Conservation (phyloP, 2,797 vertebrate species). For the Manis pentadactyla region DNA sequence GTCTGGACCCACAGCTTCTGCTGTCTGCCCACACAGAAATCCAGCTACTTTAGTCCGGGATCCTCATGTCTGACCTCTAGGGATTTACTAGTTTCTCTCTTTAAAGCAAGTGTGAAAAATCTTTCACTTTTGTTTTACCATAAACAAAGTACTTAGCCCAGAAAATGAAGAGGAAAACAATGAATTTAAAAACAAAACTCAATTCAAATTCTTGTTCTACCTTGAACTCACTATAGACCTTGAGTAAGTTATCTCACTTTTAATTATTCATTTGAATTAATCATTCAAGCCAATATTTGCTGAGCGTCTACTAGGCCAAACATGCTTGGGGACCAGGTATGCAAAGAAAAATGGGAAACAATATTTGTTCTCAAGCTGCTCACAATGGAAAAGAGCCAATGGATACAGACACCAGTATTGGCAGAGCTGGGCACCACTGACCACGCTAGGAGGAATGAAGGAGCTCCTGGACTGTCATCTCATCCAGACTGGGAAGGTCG, state of each 20-base stretch:
- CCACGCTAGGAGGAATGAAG: not conserved
- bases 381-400: not conserved
- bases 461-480: not conserved
- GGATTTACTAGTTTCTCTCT: constrained; percentile 4
- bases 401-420: not conserved
- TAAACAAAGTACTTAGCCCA: constrained; percentile 25
- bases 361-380: not conserved
- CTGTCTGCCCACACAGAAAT: not conserved
- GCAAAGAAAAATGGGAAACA: not conserved
- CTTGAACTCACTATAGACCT: not conserved
- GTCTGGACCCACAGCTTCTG: not conserved
- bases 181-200: constrained; percentile 36
- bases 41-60: not conserved
- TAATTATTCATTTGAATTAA: not conserved
- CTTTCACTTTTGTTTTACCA: not conserved
- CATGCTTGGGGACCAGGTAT: not conserved
- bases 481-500: not conserved
- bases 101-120: constrained; percentile 17
- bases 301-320: not conserved
- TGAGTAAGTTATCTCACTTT: not conserved
- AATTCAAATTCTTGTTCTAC: not conserved
- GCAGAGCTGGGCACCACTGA: not conserved
- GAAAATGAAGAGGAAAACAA: not conserved
- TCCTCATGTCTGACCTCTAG: not conserved
- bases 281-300: not conserved